Percentiles rank a stretch among this genome's conserved stretches.
These are phyloP conservation scores for Sebastes iracundus DNA, from an alignment of 2,797 vertebrate species.

Conservation along the genomic window DNA sequence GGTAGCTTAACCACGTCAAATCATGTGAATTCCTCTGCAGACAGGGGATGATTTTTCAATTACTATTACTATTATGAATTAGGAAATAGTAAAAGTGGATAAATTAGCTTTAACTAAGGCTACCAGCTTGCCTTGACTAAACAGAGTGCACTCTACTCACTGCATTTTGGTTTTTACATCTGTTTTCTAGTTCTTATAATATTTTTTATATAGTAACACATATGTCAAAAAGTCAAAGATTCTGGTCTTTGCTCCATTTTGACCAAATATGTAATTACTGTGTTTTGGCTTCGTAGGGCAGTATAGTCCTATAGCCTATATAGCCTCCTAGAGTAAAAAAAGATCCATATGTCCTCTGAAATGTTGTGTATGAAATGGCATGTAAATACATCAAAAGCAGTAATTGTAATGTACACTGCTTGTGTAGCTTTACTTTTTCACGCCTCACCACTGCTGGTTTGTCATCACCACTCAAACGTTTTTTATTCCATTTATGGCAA, in stretches of 20 bases:
- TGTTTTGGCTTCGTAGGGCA: not conserved
- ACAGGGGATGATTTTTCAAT: not conserved
- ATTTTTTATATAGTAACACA: not conserved
- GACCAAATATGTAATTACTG: not conserved
- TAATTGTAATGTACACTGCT: not conserved
- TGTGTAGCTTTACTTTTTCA: not conserved
- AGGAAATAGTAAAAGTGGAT: not conserved
- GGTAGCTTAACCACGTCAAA: not conserved
- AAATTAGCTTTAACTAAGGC: not conserved
- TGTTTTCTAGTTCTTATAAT: not conserved
- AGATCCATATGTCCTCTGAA: not conserved
- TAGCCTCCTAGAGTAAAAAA: not conserved
- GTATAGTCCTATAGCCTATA: not conserved
- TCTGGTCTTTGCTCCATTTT: not conserved
- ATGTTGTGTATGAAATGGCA: not conserved
- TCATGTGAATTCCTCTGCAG: not conserved
- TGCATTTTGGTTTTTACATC: not conserved
- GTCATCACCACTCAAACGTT: not conserved
- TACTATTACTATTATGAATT: no score
- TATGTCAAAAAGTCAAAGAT: not conserved
- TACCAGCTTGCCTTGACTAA: not conserved
- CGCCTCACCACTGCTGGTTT: not conserved
- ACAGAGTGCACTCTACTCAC: not conserved
- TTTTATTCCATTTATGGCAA: conserved; percentile 44
- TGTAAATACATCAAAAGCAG: not conserved